Evolutionary conservation across 2,797 vertebrate genomes (phyloP), one percentile per base, ranked within the genome.

Genomic region (Girardinus metallicus): DNA sequence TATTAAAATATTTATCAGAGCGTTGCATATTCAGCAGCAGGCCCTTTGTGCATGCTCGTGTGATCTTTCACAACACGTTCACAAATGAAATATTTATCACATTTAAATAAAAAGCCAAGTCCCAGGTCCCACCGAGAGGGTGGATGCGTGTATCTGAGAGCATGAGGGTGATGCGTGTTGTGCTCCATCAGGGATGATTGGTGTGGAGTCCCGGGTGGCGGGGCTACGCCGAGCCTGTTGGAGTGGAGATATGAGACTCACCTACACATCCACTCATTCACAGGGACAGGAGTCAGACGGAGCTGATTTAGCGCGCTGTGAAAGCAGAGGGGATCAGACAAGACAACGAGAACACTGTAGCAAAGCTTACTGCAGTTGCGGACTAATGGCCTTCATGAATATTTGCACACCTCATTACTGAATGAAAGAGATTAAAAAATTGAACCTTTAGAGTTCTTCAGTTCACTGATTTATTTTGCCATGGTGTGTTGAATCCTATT

Each of bases 1-100:
- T 91, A 73, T 82, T 96, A 93, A 96, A 96, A 96, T 96, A 96
- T 96, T 96, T 94, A 96, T 96, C 88, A 92, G 91, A 92, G 87
- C 21, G 64, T 93, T 96, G 94, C 95, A 95, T 96, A 96, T 96
- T 96, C 95, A 95, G 92, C 91, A 90, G 86, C 91, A 90, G 92
- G 93, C 95, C 94, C 94, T 96, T 95, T 95, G 95, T 95, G 94
- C 92, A 87, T 93, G 94, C 94, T 93, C 78, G 78, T 96, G 95
- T 96, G 95, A 96, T 96, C 95, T 95, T 93, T 94, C 79, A 91
- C 93, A 95, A 96, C 95, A 95, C 93, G 90, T 95, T 96, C 77
- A 76, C 93, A 93, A 94, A 96, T 96, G 92, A 96, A 96, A 96
- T 95, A 96, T 96, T 96, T 95, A 96, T 95, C 79, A 26, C 85